Base-by-base conservation (phyloP, 1,140 invertebrate species). In the Platyscapa corneri region DNA sequence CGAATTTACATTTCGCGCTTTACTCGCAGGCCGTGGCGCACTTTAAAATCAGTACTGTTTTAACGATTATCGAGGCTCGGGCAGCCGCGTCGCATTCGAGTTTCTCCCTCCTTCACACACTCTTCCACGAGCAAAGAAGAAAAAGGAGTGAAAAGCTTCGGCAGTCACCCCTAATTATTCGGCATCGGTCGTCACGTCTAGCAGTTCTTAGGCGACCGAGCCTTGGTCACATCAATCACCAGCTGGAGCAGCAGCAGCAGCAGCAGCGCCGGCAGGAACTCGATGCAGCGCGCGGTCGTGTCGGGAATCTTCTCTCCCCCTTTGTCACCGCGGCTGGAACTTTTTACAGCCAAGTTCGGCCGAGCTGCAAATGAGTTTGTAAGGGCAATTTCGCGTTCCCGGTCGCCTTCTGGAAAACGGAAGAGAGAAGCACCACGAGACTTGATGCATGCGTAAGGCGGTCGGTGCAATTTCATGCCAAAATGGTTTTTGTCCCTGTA, bases 321-420 rank as follows among this genome's bases (percentile, higher is more conserved):
- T 85, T 53, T 83, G 75, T 86, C 65, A 23, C n/a, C n/a, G 16
- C 46, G 42, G 10, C 84, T 75, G 32, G 3, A 37, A 39, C 53
- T 86, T 74, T 46, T 67, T 56, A 30, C 14, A 88, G 82, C 87
- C 89, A 91, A 91, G 88, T 86, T 92, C 87, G 89, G 86, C 90
- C 89, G 86, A 89, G 90, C 91, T 93, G 92, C 90, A 93, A 93
- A 93, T 93, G 92, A 93, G 92, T 93, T 93, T 92, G 92, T 93
- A 93, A 93, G 92, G 88, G 92, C 91, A 90, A 91, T 91, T 91
- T 92, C 91, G n/a, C 46, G 23, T 53, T 90, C 86, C 27, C 76
- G 89, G 89, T 87, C 87, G 60, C 76, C 72, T 75, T 77, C 70
- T 37, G 56, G 39, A 74, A 70, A 70, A 72, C 86, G 89, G 86